Evolutionary conservation across 2,888 invertebrate species (phyloP), one percentile per base, ranked within the genome.

Genomic region (Caenorhabditis doughertyi): DNA sequence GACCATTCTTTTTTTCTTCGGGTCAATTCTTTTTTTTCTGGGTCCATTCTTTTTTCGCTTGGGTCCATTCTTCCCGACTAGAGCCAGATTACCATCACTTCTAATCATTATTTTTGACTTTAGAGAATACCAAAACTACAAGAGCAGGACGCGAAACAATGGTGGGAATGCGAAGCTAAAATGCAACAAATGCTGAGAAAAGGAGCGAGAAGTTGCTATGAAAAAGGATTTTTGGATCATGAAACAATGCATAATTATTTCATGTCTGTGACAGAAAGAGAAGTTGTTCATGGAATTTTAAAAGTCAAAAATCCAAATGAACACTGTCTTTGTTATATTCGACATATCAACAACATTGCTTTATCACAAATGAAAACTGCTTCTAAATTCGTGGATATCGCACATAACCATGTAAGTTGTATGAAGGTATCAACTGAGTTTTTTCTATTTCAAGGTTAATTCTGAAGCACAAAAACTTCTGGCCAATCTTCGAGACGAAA

Each of bases 241-340:
- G 97, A 97, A 70, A 95, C 95, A 0, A 97, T 96, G 95, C 98
- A 98, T 91, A 98, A 97, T 92, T 98, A 98, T 92, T 98, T 97
- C 92, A 98, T 98, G 98, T 97, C 98, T 7, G 98, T 98, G 27
- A 99, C 98, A 1, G 98, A 98, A 93, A 94, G 98, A 55, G 98
- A 99, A 93, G 97, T 99, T 0, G 97, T 97, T 88, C 96, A 97
- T 90, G 98, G 98, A 0, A 94, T 98, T 5, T 93, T 99, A 21
- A 96, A 95, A 90, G 97, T 97, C 0, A 96, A 95, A 91, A 96
- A 97, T 91, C 97, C 88, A 21, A 89, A 89, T 96, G 97, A 97
- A 91, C 97, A 98, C 92, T 97, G 97, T 89, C 93, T 98, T 53
- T 97, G 97, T 0, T 98, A 98, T 92, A 91, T 94, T 39, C 60